A percentile compares a stretch with the other conserved stretches of the same genome.
These are phyloP conservation scores for Tragelaphus oryx DNA, from an alignment of 2,797 vertebrate genomes.

Conservation along the genomic window DNA sequence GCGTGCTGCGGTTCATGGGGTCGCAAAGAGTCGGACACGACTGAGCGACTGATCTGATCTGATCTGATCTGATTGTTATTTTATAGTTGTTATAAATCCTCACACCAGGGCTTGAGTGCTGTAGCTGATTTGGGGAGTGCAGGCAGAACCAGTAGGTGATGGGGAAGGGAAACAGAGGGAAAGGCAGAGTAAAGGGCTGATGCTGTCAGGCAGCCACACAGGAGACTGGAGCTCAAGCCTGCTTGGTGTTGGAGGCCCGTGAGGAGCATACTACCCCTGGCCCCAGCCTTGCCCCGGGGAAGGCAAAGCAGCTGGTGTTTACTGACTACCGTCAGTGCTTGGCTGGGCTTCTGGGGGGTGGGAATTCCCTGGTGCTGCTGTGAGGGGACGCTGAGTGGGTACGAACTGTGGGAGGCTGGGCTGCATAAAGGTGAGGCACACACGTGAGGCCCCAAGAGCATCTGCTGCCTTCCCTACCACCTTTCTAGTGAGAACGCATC, in stretches of 20 bases:
- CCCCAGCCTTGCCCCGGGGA: neutral
- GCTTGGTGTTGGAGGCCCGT: neutral
- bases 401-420: rapidly evolving
- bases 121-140: neutral
- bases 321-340: neutral
- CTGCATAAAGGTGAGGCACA: neutral
- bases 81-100: constrained; percentile 19
- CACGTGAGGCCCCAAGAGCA: no score
- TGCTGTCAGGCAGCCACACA: neutral
- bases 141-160: neutral
- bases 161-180: neutral
- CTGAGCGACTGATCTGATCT: no score
- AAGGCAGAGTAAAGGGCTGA: no score
- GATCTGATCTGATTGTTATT: no score
- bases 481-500: neutral
- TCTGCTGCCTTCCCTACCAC: neutral
- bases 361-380: neutral
- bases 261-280: rapidly evolving
- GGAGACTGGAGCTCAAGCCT: neutral
- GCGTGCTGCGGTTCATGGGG: no score
- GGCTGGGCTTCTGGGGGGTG: neutral
- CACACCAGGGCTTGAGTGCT: neutral
- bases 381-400: neutral
- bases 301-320: neutral
- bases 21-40: no score